Evolutionary conservation across 2,113 vertebrate species (phyloP).

Genomic region (Narcine bancroftii): DNA sequence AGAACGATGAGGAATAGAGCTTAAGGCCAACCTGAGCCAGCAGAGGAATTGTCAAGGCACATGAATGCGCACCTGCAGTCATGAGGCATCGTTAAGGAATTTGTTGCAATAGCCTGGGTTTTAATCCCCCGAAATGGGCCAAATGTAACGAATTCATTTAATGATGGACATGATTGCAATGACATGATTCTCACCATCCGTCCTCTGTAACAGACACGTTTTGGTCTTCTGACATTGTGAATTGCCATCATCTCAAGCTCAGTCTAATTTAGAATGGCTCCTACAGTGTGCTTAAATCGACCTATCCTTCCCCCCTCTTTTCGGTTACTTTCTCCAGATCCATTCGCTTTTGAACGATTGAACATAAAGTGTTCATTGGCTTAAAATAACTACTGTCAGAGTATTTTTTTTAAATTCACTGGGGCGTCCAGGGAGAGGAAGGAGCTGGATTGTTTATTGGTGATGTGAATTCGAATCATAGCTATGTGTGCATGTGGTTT

Average conservation of each 20-base stretch:
- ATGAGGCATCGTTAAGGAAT: neutral
- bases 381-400: neutral
- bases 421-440: neutral
- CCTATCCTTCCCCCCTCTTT: neutral
- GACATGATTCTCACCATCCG: neutral
- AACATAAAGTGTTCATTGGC: neutral
- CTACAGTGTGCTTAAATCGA: neutral
- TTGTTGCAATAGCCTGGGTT: neutral
- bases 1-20: neutral
- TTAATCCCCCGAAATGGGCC: neutral
- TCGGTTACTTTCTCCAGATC: neutral
- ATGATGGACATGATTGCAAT: neutral
- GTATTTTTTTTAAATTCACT: neutral
- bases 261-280: neutral
- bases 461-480: neutral
- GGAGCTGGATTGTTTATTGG: neutral
- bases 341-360: neutral
- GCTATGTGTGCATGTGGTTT: neutral
- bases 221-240: neutral
- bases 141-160: neutral
- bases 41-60: neutral
- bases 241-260: neutral
- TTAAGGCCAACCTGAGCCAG: neutral
- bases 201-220: neutral
- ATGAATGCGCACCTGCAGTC: neutral